phyloP scores from a whole-genome alignment of 2,113 vertebrate genomes.

The Oryzias woworae region DNA sequence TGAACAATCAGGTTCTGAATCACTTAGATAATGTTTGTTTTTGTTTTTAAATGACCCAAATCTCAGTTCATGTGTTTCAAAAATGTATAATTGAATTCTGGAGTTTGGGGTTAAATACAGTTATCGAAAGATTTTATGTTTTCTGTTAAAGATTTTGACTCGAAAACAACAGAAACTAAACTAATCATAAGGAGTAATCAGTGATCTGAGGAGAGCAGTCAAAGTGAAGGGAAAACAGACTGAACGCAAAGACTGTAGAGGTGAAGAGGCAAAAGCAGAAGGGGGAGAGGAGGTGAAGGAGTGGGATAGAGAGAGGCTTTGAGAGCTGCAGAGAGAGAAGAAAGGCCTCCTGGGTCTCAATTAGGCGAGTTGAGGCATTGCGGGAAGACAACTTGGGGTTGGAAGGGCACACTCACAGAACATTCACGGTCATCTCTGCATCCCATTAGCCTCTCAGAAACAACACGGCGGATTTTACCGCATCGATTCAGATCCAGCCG shows the following conservation, averaged over 20 bases:
- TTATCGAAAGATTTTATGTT: too few relatives aligned
- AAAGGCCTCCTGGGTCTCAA: slow-evolving; percentile 64
- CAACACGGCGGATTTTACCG: slow-evolving; percentile 24
- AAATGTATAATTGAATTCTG: too few relatives aligned
- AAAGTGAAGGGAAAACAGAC: not conserved
- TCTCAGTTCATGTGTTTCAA: too few relatives aligned
- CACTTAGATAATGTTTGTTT: too few relatives aligned
- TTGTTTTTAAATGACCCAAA: too few relatives aligned
- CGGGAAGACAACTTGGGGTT: slow-evolving; percentile 42
- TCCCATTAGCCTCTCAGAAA: slow-evolving; percentile 46
- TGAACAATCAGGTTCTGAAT: too few relatives aligned
- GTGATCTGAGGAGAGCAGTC: not conserved
- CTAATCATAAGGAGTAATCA: not conserved
- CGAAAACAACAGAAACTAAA: too few relatives aligned
- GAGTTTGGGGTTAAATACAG: too few relatives aligned
- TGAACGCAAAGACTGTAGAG: not conserved
- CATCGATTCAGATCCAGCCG: slow-evolving; percentile 28
- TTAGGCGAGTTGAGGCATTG: slow-evolving; percentile 43
- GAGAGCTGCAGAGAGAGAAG: slow-evolving; percentile 20
- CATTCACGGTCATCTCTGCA: slow-evolving; percentile 49
- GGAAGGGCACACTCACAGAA: not conserved
- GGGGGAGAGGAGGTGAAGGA: not conserved
- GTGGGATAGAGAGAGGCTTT: slow-evolving; percentile 4
- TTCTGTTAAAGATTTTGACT: too few relatives aligned
- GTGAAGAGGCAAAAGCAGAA: not conserved